Evolutionary conservation across 2,888 invertebrate species (phyloP), one percentile per base, ranked within the genome.

Genomic region (Candidula unifasciata): DNA sequence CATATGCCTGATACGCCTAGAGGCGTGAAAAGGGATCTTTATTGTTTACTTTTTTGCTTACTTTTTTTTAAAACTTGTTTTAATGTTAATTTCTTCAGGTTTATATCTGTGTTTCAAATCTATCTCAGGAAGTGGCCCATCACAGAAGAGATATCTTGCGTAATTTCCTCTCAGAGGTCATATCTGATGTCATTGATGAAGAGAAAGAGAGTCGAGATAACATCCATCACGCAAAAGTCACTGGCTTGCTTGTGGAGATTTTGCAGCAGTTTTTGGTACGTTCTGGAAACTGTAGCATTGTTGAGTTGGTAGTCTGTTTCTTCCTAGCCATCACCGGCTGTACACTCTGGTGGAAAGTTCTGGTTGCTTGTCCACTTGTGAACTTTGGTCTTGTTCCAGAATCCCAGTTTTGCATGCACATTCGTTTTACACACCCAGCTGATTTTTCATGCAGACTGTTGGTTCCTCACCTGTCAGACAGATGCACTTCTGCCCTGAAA

Each of bases 131-230:
- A 37, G 88, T 90, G n/a, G 88, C 89, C 0, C 82, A 85, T 13
- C 86, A 89, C 37, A 87, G 89, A 44, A 82, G 84, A 52, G 87
- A 87, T 30, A 86, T 89, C 6, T 85, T 89, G 64, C 82, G 87
- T 73, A 83, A 82, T 13, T 92, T 91, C 82, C 85, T 91, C 37
- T 81, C 85, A 16, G 89, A 89, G n/a, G 88, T 90, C 30, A 89
- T 88, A 27, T n/a, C 57, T 64, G 79, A 84, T 10, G 71, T 73
- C 8, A 37, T 64, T 44, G 68, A 60, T 44, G 83, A 84, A 21
- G 66, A 82, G 52, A 54, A 84, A 16, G 44, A 73, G 1, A 57
- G 37, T 57, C 54, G 35, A 18, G 64, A 73, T 44, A 44, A 79
- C 13, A 64, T 21, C 60, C 74, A 79, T 13, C 84, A 84, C 76